Base-by-base conservation (phyloP, 2,797 vertebrate species). In the Botia almorhae region DNA sequence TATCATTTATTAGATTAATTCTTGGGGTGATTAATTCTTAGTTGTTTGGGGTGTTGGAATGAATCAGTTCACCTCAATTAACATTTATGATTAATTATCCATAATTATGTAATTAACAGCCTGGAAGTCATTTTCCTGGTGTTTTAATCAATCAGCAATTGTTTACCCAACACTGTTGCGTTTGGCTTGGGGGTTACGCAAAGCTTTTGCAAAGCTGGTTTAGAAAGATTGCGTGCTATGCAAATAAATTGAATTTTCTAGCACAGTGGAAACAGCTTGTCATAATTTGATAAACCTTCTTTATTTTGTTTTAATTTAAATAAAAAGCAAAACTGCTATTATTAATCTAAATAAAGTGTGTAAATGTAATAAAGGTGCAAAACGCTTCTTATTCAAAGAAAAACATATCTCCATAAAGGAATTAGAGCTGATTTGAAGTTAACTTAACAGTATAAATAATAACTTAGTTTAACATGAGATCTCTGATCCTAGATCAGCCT, bases 401-500 rank as follows among this genome's bases (percentile, higher is more conserved):
- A 63, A 39, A 4, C 13, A 39, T 4, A 36, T n/a, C 17, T 19
- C 2, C 16, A 65, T 19, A 39, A 11, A 36, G 39, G 33, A 29
- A 39, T 39, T 8, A 36, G 33, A 11, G 63, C 33, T 65, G 63
- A 56, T 7, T 0, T 29, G 29, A 4, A 29, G 29, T 29, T 1
- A 29, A 29, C 29, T 51, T 51, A 50, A 50, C 11, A 1, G 13
- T 16, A 5, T 26, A 7, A 29, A 61, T 33, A 33, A 61, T 61
- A 26, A 61, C 60, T 61, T 10, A 8, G 60, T 26, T 60, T 56
- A 56, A 60, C 23, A 7, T 0, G 50, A 51, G 50, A 51, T 61
- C 13, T 16, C 39, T 77, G 51, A 29, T 84, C n/a, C 39, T 51
- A 50, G 43, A 48, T 73, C 51, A 71, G 53, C 11, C 46, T 68